Conservation (phyloP, 2,888 invertebrate species). For the Nemapogon koenigi region DNA sequence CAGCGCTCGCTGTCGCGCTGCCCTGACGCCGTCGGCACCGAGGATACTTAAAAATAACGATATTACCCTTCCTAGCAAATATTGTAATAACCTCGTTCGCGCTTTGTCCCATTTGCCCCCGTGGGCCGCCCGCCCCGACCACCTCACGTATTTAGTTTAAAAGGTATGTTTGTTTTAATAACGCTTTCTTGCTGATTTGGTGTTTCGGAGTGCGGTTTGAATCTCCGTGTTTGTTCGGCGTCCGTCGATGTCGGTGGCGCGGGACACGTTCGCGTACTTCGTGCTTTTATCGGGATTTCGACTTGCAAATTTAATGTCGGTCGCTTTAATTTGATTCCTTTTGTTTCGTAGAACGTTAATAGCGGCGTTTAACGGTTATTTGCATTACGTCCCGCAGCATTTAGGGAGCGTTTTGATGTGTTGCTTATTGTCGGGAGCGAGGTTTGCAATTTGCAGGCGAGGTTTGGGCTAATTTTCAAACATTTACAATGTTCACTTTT, state of each 20-base stretch:
- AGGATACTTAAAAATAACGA: constrained; percentile 64
- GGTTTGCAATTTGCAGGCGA: neutral
- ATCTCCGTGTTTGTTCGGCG: constrained; percentile 9
- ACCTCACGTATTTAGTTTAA: constrained; percentile 10
- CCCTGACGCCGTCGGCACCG: constrained; percentile 41
- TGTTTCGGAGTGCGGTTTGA: constrained; percentile 15
- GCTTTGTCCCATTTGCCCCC: constrained; percentile 16
- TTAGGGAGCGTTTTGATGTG: constrained; percentile 3
- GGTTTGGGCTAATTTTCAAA: no score
- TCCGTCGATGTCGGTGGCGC: constrained; percentile 10
- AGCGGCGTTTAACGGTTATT: constrained; percentile 8
- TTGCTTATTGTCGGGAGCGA: constrained; percentile 7
- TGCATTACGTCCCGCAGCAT: constrained; percentile 1
- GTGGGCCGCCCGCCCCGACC: neutral
- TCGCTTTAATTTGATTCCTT: constrained; percentile 10
- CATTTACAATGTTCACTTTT: no score
- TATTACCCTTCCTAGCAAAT: constrained; percentile 48
- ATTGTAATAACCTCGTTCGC: constrained; percentile 48
- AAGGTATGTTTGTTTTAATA: constrained; percentile 34
- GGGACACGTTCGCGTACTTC: constrained; percentile 12
- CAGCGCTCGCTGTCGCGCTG: constrained; percentile 41
- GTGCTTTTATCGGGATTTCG: constrained; percentile 34
- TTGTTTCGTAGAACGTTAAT: constrained; percentile 8
- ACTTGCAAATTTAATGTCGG: constrained; percentile 30
- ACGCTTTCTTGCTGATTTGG: constrained; percentile 41